These are phyloP conservation scores for Neolamprologus kungweensis DNA, from an alignment of 2,113 vertebrate species.

Conservation along the genomic window DNA sequence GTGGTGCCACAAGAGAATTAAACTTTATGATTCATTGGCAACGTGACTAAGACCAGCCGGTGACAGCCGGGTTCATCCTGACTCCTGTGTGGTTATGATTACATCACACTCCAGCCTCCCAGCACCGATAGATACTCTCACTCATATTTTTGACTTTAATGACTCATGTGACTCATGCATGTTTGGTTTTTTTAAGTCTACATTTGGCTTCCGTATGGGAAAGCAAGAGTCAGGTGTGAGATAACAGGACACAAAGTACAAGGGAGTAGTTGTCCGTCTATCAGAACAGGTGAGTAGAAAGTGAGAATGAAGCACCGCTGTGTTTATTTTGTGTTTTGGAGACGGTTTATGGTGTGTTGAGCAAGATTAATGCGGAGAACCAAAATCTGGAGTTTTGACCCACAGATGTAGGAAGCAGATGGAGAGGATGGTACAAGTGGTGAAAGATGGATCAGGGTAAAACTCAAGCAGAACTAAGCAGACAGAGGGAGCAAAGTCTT, in stretches of 20 bases:
- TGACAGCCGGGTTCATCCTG: background rate
- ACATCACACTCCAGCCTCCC: slow-evolving; percentile 18
- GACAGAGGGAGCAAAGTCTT: background rate
- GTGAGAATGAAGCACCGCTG: background rate
- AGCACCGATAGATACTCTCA: background rate
- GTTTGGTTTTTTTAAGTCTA: background rate
- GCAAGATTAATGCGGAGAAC: background rate
- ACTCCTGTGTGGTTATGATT: background rate
- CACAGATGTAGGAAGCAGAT: background rate
- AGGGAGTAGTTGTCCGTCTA: background rate
- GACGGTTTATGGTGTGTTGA: background rate
- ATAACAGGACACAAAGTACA: background rate
- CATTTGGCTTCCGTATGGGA: background rate
- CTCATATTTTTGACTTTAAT: background rate
- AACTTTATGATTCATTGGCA: background rate
- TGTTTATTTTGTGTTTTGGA: background rate
- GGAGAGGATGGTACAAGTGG: background rate
- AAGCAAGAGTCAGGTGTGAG: background rate
- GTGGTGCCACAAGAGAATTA: background rate
- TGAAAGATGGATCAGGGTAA: background rate
- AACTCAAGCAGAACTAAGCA: background rate
- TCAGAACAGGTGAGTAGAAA: background rate
- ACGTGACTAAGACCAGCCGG: background rate
- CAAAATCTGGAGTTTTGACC: background rate
- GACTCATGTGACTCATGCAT: slow-evolving; percentile 22